Percentiles rank a stretch among this genome's conserved stretches.
Conservation (phyloP, 2,888 invertebrate genomes). For the Ethmia dodecea region DNA sequence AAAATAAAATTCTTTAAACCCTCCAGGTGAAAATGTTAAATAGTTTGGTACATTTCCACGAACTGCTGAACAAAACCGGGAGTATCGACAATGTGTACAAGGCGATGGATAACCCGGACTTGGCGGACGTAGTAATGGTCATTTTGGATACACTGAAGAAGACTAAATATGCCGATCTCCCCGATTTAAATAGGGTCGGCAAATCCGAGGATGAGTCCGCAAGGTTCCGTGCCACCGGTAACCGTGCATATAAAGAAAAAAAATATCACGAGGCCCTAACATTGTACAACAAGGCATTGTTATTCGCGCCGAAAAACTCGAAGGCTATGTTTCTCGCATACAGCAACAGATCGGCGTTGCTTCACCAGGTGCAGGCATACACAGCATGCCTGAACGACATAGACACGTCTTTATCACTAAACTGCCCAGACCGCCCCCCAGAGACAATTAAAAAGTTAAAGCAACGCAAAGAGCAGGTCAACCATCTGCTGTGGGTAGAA, state of each 20-base stretch:
- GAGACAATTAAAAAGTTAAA: conserved; percentile 20
- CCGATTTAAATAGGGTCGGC: no score
- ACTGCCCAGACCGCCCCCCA: conserved; percentile 23
- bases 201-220: conserved; percentile 22
- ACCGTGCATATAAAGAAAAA: conserved; percentile 11
- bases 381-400: conserved; percentile 26
- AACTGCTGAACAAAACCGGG: no score
- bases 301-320: conserved; percentile 25
- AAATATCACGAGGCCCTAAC: conserved; percentile 13
- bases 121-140: no score
- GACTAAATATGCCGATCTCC: no score
- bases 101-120: no score
- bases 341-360: conserved; percentile 30
- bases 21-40: no score
- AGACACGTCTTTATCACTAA: conserved; percentile 21
- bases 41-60: no score
- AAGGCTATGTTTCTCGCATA: conserved; percentile 23
- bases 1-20: no score
- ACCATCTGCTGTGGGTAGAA: not conserved
- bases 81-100: no score
- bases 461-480: conserved; percentile 13
- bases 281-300: conserved; percentile 27
- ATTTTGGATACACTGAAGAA: no score
- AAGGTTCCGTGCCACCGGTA: conserved; percentile 20
- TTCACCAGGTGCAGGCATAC: conserved; percentile 15